A percentile compares a stretch with the other conserved stretches of the same genome.
Evolutionary conservation across 2,888 invertebrate species (phyloP).

Genomic region (Euplexia lucipara): DNA sequence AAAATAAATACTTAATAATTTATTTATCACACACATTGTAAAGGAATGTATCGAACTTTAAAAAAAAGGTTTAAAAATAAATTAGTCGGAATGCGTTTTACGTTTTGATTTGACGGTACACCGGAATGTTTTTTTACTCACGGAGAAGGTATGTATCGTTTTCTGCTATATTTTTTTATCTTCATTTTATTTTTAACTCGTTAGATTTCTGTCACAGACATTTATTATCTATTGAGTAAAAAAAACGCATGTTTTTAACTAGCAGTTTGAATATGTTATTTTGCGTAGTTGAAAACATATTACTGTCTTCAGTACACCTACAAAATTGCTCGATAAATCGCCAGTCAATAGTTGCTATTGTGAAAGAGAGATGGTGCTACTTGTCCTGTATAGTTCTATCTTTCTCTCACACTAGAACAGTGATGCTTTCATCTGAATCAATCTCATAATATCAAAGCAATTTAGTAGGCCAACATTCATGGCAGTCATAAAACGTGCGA

Average conservation of each 20-base stretch:
- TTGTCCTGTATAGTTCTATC: no score
- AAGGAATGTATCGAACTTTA: conserved; percentile 70
- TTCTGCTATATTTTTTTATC: not conserved
- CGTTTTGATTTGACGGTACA: conserved; percentile 56
- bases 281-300: not conserved
- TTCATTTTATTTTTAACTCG: not conserved
- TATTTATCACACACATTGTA: conserved; percentile 44
- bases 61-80: conserved; percentile 58
- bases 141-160: conserved; percentile 57
- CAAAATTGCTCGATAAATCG: not conserved
- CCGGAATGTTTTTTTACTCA: conserved; percentile 30
- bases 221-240: not conserved
- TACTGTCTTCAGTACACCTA: not conserved
- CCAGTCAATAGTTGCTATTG: no score
- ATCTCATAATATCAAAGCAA: no score
- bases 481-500: not conserved
- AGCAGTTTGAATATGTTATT: not conserved
- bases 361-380: no score
- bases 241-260: not conserved
- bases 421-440: not conserved
- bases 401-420: no score
- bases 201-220: not conserved
- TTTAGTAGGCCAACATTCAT: no score
- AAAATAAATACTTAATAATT: conserved; percentile 24
- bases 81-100: conserved; percentile 53